Conservation (phyloP, 2,797 vertebrate genomes). For the Trachops cirrhosus region DNA sequence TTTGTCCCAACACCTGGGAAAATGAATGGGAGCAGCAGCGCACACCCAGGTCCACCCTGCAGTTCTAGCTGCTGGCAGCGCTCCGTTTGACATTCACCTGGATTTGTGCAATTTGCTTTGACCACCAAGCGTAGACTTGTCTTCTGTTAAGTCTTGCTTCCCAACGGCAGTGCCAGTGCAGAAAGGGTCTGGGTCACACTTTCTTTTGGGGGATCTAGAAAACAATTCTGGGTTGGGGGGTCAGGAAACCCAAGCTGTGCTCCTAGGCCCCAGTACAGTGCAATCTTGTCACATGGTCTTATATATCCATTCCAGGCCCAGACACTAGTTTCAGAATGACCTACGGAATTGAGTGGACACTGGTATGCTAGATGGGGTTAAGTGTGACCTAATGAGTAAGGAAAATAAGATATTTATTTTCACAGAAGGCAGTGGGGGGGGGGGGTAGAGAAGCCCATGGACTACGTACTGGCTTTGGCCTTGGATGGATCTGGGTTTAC, state of each 20-base stretch:
- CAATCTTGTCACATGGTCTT: not conserved
- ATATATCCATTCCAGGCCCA: not conserved
- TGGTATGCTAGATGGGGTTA: not conserved
- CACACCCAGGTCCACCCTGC: not conserved
- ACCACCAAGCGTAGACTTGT: not conserved
- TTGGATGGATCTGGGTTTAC: not conserved
- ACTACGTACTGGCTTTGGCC: not conserved
- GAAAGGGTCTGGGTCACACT: not conserved
- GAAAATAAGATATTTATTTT: not conserved
- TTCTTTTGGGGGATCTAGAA: not conserved
- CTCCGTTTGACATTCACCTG: not conserved
- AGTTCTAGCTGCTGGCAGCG: not conserved
- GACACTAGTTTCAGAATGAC: not conserved
- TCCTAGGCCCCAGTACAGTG: not conserved
- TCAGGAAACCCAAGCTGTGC: not conserved
- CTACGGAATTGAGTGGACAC: not conserved
- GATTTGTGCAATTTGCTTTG: not conserved
- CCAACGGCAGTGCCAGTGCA: not conserved
- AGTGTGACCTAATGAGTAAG: not conserved
- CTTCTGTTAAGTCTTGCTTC: not conserved
- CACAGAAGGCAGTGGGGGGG: accelerated
- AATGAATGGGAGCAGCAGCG: not conserved
- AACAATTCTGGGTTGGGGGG: not conserved
- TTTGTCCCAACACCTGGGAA: not conserved
- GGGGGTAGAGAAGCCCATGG: not conserved